Base-by-base conservation (phyloP, 1,140 invertebrate genomes). In the Dreissena rostriformis region DNA sequence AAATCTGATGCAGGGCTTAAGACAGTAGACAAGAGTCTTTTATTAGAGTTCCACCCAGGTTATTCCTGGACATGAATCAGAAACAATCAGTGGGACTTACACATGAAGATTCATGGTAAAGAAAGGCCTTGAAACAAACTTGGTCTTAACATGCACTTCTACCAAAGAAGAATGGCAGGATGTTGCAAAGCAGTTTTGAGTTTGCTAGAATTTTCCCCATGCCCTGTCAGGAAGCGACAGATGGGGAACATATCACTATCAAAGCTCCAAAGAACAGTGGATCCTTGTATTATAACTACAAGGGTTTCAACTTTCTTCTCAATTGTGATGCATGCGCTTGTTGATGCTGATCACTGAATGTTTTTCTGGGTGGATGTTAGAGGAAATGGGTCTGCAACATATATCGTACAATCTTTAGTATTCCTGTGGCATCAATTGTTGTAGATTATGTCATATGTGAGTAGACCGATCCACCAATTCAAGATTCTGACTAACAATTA, bases 161-260 rank as follows among this genome's bases (percentile, higher is more conserved):
- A 57, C 12, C 12, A 57, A 57, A 14, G 19, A 57, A 14, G 53
- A 57, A 57, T 57, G 53, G 53, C n/a, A n/a, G n/a, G n/a, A n/a
- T 52, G 74, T 86, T 29, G 80, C 79, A 15, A 28, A 71, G 17
- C 28, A 66, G 57, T 86, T 86, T 74, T 29, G 51, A 12, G 53
- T 14, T 11, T 19, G 73, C 17, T 83, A 73, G 80, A 86, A 86
- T 57, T 55, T 83, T 49, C 81, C 66, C 39, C 80, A 86, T 76
- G 28, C 67, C 28, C 49, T 19, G 57, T n/a, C n/a, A n/a, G n/a
- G 85, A 74, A 52, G 85, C 81, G 10, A 71, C 78, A 14, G 93
- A 94, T 89, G 92, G 93, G 0, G 93, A 94, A 80, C 93, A 93
- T 86, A 70, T 94, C 14, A 28, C 51, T 15, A 93, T 94, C 26